Evolutionary conservation across 1,140 invertebrate species (phyloP), one percentile per base, ranked within the genome.

Genomic region (Monochamus saltuarius): DNA sequence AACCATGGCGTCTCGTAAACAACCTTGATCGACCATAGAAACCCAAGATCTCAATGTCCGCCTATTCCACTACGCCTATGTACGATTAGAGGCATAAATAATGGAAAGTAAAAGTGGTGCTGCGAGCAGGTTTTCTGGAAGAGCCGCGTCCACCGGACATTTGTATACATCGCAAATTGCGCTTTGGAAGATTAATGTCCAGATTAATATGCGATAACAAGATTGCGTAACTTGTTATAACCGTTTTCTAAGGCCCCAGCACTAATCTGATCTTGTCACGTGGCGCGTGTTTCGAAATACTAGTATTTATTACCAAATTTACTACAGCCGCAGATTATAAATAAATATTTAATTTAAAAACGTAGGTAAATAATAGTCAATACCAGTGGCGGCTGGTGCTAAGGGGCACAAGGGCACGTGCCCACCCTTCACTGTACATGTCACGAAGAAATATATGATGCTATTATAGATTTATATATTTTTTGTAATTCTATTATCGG

Each of bases 81-180:
- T 47, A 6, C 10, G 45, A 47, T 47, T 47, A 17, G 17, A 22
- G 17, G 29, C 10, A 11, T 47, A 29, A 47, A 47, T 47, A n/a
- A 47, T 47, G 13, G 45, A 47, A 47, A 47, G 45, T 47, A 47
- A 47, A 47, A 47, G 45, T 47, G 45, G 17, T 29, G 29, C 45
- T 29, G 17, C 17, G 45, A 47, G 29, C 45, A 11, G 45, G 45
- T 47, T 47, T 47, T 47, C 45, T 47, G 45, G 45, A 47, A 47
- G 45, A 47, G 45, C 16, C 29, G 11, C 13, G 17, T 17, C 45
- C 17, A 29, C 14, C 29, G 17, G 45, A 47, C 19, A 16, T 47
- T 47, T 47, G 19, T 47, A 47, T 47, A 47, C 45, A 47, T 47
- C 45, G 45, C 45, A 47, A 47, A 47, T 17, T 19, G 17, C n/a